Evolutionary conservation across 2,888 invertebrate species (phyloP), one percentile per base, ranked within the genome.

Genomic region (Eutolmus rufibarbis): DNA sequence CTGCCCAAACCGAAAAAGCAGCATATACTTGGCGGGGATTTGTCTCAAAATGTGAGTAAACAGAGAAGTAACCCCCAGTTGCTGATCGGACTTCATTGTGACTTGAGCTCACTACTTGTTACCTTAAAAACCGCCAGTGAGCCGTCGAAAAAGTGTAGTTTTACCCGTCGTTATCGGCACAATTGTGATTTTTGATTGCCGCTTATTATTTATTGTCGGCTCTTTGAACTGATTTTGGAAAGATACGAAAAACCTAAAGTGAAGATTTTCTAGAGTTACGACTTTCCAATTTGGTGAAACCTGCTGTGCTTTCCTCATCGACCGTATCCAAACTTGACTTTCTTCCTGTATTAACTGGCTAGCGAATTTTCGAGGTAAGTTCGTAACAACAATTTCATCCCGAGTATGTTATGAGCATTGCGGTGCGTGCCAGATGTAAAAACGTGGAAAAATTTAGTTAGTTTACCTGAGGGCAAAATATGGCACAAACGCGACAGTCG

Each of bases 21-120:
- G 5, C 37, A 23, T 78, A 16, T 2, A 66, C 14, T 14, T 31
- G 51, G 84, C 66, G 84, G 84, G 84, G 84, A 84, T 16, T 66
- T 40, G 5, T 43, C 40, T 84, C 84, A 84, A 84, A 84, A 66
- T 40, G 19, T 37, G 28, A 84, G 66, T 74, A 84, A 66, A 66
- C 40, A 66, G 34, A 43, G 28, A 74, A 74, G 14, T 84, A n/a
- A 40, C 40, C 57, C 40, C 84, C 74, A 84, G 84, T 84, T 74
- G 84, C 40, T 37, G 37, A 66, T 84, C 84, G 40, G 40, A 84
- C 84, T 84, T 37, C 84, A 40, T 34, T 0, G 19, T 51, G 81
- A 9, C 12, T 28, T 66, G 66, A 57, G 23, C 2, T 9, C 57
- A 66, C 56, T 56, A 19, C 7, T 8, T 56, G 19, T 28, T 66